Conservation (phyloP, 2,113 vertebrate species). For the Psephotus haematonotus region DNA sequence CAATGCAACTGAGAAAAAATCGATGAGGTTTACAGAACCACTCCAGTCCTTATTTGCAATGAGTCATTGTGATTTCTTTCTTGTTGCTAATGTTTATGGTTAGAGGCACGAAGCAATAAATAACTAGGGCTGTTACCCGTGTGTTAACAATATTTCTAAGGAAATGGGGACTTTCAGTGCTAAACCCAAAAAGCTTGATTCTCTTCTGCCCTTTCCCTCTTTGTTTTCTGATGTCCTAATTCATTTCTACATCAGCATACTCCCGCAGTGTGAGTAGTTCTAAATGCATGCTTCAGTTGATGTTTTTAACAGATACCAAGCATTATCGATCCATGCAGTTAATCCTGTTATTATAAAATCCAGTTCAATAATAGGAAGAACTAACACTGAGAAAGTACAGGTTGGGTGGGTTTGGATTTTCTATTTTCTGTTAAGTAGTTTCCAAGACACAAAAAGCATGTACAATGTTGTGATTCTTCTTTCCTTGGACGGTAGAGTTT, state of each 20-base stretch:
- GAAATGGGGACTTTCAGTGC: not conserved
- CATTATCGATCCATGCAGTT: not conserved
- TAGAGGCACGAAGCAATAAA: not conserved
- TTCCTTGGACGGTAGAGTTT: not conserved
- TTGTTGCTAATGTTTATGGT: not conserved
- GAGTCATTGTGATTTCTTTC: not conserved
- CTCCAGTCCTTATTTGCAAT: not conserved
- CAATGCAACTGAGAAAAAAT: slow-evolving; percentile 1
- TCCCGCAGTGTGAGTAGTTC: not conserved
- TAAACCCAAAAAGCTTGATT: not conserved
- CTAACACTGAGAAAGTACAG: not conserved
- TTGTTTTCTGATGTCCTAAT: not conserved
- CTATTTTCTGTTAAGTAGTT: not conserved
- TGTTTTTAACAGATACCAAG: not conserved
- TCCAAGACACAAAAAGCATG: not conserved
- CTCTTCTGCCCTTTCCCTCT: rapidly evolving
- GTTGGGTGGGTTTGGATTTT: not conserved
- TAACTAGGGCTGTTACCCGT: not conserved
- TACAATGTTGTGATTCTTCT: not conserved
- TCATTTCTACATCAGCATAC: not conserved
- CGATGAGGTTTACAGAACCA: not conserved
- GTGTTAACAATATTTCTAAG: not conserved
- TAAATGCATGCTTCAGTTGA: not conserved
- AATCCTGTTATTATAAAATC: not conserved
- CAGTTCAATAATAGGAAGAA: not conserved